These are phyloP conservation scores for Drosophila lacertosa DNA, from an alignment of 1,140 invertebrate species.

Conservation along the genomic window DNA sequence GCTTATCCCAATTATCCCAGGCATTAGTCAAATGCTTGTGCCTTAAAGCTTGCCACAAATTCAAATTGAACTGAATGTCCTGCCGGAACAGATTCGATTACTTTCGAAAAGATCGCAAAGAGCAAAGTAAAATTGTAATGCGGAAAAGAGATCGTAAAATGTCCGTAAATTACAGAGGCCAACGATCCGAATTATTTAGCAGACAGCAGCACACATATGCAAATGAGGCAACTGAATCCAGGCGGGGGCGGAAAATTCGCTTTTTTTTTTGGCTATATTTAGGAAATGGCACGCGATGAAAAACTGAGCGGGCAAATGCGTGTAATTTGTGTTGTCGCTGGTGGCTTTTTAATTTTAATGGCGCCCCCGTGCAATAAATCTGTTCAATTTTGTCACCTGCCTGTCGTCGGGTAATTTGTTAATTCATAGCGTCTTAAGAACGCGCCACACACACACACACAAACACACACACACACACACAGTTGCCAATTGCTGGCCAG, in stretches of 20 bases:
- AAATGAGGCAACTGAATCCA: conserved; percentile 20
- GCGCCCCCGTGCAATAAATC: conserved; percentile 50
- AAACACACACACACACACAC: conserved; percentile 19
- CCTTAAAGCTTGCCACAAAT: too few species aligned
- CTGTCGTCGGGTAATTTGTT: conserved; percentile 64
- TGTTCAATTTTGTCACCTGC: conserved; percentile 61
- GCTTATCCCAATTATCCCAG: too few species aligned
- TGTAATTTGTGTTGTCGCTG: conserved; percentile 8
- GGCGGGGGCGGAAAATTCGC: conserved; percentile 2
- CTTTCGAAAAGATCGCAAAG: not conserved
- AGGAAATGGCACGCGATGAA: conserved; percentile 46
- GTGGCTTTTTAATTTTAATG: conserved; percentile 44
- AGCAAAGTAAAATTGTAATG: not conserved
- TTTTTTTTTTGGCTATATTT: conserved; percentile 29
- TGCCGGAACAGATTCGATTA: too few species aligned
- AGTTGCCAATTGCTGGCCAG: conserved; percentile 14
- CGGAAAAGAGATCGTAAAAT: conserved; percentile 8
- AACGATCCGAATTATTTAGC: conserved; percentile 20
- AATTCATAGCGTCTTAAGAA: conserved; percentile 40
- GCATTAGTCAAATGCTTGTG: too few species aligned
- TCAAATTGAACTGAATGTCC: too few species aligned
- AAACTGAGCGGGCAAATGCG: not conserved
- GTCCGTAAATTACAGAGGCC: conserved; percentile 6
- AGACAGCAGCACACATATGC: conserved; percentile 7
- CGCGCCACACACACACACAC: conserved; percentile 24